Evolutionary conservation across 2,888 invertebrate species (phyloP), one percentile per base, ranked within the genome.

Genomic region (Emmelina monodactyla): DNA sequence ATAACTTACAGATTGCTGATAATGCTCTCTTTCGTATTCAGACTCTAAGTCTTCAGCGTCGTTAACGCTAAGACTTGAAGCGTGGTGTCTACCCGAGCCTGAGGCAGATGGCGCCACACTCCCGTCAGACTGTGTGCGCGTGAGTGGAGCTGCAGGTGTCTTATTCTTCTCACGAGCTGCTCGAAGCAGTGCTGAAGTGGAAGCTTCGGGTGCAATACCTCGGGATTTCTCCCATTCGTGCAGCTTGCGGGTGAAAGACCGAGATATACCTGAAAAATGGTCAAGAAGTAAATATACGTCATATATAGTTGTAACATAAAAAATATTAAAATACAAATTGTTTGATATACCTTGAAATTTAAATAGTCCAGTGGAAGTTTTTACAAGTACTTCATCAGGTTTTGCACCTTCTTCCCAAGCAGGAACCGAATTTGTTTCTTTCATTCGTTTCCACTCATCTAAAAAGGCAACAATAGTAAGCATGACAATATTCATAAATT

Each of bases 181-280:
- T 1, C 63, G 86, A 2, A 93, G 75, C 0, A 93, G 67, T 0
- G 92, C 90, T 46, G 93, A 91, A 0, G 92, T 92, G 1, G 92
- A 93, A 0, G 87, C 88, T 62, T 93, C 92, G 0, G 92, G 92
- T 0, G 88, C 88, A 38, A 93, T 92, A 1, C 92, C 92, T 39
- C 88, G 81, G n/a, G 91, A 89, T 52, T 92, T 91, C 58, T 92
- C 91, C 94, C 94, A 95, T 61, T 94, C 94, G 62, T 93, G 93
- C 0, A 95, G 81, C 54, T 92, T 93, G 15, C 89, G 87, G 0
- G 94, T 93, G 63, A 95, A 95, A 47, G 93, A 93, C 30, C 92
- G 84, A 0, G 93, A 93, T 46, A 94, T 92, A 7, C 85, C 81
- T 81, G 39, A 1, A 51, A n/a, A n/a, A n/a, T n/a, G n/a, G n/a